Percentiles rank a stretch among this genome's conserved stretches.
phyloP scores from a whole-genome alignment of 2,888 invertebrate species.

The Nasonia oneida region DNA sequence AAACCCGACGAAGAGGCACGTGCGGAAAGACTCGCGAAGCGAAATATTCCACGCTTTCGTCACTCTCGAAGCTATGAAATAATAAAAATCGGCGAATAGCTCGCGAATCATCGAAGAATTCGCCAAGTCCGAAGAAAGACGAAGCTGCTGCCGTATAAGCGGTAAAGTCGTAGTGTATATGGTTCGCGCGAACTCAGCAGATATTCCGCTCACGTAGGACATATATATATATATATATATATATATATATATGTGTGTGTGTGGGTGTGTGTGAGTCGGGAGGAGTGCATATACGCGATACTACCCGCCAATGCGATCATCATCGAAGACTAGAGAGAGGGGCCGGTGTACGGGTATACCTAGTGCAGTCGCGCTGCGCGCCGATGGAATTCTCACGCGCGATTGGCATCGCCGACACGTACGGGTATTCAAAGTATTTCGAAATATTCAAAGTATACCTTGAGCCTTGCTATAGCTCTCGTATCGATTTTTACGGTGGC shows the following conservation, averaged over 20 bases:
- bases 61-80: too few species aligned
- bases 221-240: too few species aligned
- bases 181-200: background rate
- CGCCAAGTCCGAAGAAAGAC: background rate
- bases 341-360: background rate
- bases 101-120: constrained; percentile 8
- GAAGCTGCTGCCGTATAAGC: background rate
- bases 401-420: constrained; percentile 62
- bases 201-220: constrained; percentile 50
- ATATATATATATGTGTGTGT: too few species aligned
- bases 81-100: too few species aligned
- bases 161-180: background rate
- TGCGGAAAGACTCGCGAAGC: too few species aligned
- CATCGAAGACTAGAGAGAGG: background rate
- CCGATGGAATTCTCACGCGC: constrained; percentile 60
- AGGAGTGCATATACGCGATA: constrained; percentile 55
- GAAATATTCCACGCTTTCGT: too few species aligned
- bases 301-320: constrained; percentile 59
- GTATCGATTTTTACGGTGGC: constrained; percentile 45
- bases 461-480: constrained; percentile 19
- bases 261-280: constrained; percentile 41
- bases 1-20: background rate
- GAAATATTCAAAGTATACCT: constrained; percentile 63
- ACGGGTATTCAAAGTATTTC: constrained; percentile 63
- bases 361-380: constrained; percentile 21